phyloP scores from a whole-genome alignment of 2,888 invertebrate genomes.

The Brenthis ino region DNA sequence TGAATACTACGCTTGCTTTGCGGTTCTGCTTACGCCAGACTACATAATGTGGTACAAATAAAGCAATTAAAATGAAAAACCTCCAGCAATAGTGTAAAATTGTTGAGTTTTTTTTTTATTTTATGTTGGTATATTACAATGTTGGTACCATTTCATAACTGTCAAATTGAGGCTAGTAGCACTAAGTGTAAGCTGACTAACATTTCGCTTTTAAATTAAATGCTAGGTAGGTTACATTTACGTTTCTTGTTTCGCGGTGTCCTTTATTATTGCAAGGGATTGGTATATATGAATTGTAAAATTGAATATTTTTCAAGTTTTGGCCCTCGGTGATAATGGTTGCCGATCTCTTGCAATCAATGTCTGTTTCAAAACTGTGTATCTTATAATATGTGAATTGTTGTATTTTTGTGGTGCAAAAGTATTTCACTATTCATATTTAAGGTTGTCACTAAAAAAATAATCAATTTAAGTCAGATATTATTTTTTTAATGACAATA shows the following conservation, averaged over 20 bases:
- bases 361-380: constrained; percentile 24
- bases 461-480: no score
- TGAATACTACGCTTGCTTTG: constrained; percentile 40
- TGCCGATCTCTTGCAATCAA: constrained; percentile 1
- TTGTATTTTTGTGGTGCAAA: constrained; percentile 24
- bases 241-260: constrained; percentile 18
- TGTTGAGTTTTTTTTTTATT: background rate
- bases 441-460: background rate
- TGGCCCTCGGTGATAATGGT: no score
- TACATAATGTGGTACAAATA: constrained; percentile 19
- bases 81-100: background rate
- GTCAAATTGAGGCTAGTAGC: constrained; percentile 25
- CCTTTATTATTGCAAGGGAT: constrained; percentile 16
- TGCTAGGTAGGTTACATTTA: constrained; percentile 23
- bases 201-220: constrained; percentile 31
- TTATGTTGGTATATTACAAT: constrained; percentile 1
- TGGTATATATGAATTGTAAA: constrained; percentile 3
- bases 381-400: constrained; percentile 21
- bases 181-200: constrained; percentile 34
- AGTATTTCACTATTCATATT: constrained; percentile 3
- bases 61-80: background rate
- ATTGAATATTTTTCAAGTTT: no score
- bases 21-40: constrained; percentile 40
- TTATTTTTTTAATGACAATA: no score
- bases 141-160: constrained; percentile 8